Percentiles rank a stretch among this genome's conserved stretches.
Conservation (phyloP, 2,113 vertebrate genomes). For the Engystomops pustulosus region DNA sequence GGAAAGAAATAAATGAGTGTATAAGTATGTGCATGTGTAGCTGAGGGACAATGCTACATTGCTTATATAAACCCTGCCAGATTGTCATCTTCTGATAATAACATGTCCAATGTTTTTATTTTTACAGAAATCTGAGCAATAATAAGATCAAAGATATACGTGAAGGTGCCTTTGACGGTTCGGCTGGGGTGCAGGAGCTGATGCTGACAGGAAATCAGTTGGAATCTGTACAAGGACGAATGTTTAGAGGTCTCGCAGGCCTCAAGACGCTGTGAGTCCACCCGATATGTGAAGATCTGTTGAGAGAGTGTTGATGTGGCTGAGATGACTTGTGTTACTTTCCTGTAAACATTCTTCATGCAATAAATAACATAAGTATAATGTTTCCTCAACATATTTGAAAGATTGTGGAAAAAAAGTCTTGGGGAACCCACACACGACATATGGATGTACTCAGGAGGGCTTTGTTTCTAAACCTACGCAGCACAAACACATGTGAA, state of each 20-base stretch:
- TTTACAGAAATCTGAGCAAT: slow-evolving; percentile 93
- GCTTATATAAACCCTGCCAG: neutral
- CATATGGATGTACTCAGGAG: slow-evolving; percentile 30
- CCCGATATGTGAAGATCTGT: neutral
- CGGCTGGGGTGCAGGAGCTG: slow-evolving; percentile 91
- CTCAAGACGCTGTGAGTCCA: slow-evolving; percentile 93
- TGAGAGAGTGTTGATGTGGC: slow-evolving; percentile 17
- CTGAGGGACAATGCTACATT: too few relatives aligned
- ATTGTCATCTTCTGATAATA: neutral
- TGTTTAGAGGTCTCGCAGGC: slow-evolving; percentile 92
- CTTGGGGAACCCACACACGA: slow-evolving; percentile 5
- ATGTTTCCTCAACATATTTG: slow-evolving; percentile 14
- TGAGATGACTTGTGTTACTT: slow-evolving; percentile 18
- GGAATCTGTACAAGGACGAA: slow-evolving; percentile 88
- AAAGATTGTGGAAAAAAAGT: neutral
- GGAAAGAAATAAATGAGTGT: too few relatives aligned
- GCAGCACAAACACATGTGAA: slow-evolving; percentile 7
- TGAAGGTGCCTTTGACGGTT: slow-evolving; percentile 95
- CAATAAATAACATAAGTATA: slow-evolving; percentile 39
- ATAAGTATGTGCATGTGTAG: too few relatives aligned
- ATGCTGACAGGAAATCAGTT: slow-evolving; percentile 94
- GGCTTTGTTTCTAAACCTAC: neutral
- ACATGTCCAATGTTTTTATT: slow-evolving; percentile 26
- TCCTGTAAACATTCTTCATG: slow-evolving; percentile 37
- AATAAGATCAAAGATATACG: slow-evolving; percentile 98